phyloP scores from a whole-genome alignment of 2,888 invertebrate species.

The Scrobipalpa atriplicella region DNA sequence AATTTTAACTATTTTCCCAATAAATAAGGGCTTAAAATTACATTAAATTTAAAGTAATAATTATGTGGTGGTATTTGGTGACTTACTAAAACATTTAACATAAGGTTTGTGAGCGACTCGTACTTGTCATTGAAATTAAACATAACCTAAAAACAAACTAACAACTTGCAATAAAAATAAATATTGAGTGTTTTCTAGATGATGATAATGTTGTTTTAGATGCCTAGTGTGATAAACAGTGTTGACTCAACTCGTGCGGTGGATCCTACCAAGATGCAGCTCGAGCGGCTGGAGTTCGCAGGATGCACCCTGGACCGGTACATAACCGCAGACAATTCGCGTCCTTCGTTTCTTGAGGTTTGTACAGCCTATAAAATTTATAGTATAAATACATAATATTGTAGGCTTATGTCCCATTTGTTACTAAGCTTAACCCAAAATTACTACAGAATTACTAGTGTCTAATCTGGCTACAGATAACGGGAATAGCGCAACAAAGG shows the following conservation, averaged over 20 bases:
- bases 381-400: neutral
- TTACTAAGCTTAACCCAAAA: neutral
- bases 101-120: conserved; percentile 8
- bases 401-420: neutral
- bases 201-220: conserved; percentile 56
- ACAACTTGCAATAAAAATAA: conserved; percentile 22
- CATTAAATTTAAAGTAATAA: neutral
- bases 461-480: conserved; percentile 67
- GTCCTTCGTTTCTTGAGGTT: conserved; percentile 87
- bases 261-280: conserved; percentile 76
- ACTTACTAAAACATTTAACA: neutral
- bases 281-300: conserved; percentile 89
- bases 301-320: conserved; percentile 91
- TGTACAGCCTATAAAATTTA: conserved; percentile 34
- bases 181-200: conserved; percentile 13
- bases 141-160: conserved; percentile 30
- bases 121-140: conserved; percentile 21
- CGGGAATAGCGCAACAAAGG: conserved; percentile 85
- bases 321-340: conserved; percentile 86
- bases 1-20: neutral
- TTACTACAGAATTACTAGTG: neutral
- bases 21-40: neutral
- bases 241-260: conserved; percentile 57
- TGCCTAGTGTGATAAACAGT: conserved; percentile 66
- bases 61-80: conserved; percentile 6